Conservation (phyloP, 2,888 invertebrate genomes). For the Peribatodes rhomboidaria region DNA sequence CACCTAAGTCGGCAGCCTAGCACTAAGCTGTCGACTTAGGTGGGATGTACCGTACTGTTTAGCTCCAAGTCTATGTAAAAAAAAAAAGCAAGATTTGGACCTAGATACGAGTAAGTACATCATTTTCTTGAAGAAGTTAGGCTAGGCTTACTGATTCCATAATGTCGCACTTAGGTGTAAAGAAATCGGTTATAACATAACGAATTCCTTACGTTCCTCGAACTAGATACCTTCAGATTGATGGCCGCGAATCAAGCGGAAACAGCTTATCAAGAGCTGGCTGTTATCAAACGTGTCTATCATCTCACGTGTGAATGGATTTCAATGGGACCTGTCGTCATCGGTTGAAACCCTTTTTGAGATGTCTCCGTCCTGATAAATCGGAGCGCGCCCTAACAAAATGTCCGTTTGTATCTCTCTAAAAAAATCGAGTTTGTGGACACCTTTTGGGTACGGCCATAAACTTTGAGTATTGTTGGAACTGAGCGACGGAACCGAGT, state of each 20-base stretch:
- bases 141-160: background rate
- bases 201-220: background rate
- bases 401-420: slow-evolving; percentile 78
- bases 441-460: slow-evolving; percentile 63
- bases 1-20: too few relatives aligned
- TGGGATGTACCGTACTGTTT: too few relatives aligned
- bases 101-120: too few relatives aligned
- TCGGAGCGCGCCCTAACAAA: slow-evolving; percentile 74
- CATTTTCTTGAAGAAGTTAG: too few relatives aligned
- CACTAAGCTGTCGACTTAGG: too few relatives aligned
- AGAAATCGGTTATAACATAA: background rate
- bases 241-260: slow-evolving; percentile 49
- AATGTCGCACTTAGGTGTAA: background rate
- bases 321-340: slow-evolving; percentile 69
- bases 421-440: slow-evolving; percentile 63
- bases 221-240: slow-evolving; percentile 23
- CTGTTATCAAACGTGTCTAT: slow-evolving; percentile 56
- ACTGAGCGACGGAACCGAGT: background rate
- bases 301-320: slow-evolving; percentile 74
- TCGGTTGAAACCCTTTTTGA: slow-evolving; percentile 65
- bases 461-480: slow-evolving; percentile 33
- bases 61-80: too few relatives aligned
- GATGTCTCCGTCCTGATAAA: slow-evolving; percentile 74
- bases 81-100: too few relatives aligned
- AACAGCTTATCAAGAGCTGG: slow-evolving; percentile 45